These are phyloP conservation scores for Promerops cafer DNA, from an alignment of 2,113 vertebrate genomes.

Conservation along the genomic window DNA sequence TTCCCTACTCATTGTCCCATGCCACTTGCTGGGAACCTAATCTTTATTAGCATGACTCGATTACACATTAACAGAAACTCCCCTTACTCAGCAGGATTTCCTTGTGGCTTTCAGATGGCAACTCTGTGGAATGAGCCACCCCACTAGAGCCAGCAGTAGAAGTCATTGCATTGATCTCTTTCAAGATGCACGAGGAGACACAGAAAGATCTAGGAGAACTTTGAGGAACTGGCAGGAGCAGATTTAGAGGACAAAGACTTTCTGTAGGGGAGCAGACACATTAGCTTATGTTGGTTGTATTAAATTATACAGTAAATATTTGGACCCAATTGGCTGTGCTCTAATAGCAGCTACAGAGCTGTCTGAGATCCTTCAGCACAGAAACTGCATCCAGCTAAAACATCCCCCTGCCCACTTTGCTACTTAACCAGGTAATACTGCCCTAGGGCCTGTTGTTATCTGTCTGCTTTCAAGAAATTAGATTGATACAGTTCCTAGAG, in stretches of 20 bases:
- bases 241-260: background rate
- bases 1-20: background rate
- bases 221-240: background rate
- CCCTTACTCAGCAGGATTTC: conserved; percentile 27
- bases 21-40: conserved; percentile 1
- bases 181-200: background rate
- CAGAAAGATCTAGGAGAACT: background rate
- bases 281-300: background rate
- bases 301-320: background rate
- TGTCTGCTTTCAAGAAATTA: background rate
- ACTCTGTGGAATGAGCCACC: background rate
- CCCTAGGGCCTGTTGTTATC: background rate
- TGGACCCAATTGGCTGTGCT: background rate
- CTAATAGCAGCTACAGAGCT: background rate
- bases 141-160: background rate
- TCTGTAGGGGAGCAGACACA: background rate
- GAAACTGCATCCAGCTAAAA: background rate
- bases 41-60: background rate
- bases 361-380: background rate
- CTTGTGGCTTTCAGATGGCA: background rate
- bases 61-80: conserved; percentile 1
- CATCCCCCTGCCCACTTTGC: background rate
- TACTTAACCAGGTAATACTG: background rate
- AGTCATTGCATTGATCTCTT: background rate
- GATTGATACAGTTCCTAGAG: background rate